These are phyloP conservation scores for cattle (Bos taurus) DNA, from an alignment of 2,113 vertebrate genomes.

Conservation along the genomic window DNA sequence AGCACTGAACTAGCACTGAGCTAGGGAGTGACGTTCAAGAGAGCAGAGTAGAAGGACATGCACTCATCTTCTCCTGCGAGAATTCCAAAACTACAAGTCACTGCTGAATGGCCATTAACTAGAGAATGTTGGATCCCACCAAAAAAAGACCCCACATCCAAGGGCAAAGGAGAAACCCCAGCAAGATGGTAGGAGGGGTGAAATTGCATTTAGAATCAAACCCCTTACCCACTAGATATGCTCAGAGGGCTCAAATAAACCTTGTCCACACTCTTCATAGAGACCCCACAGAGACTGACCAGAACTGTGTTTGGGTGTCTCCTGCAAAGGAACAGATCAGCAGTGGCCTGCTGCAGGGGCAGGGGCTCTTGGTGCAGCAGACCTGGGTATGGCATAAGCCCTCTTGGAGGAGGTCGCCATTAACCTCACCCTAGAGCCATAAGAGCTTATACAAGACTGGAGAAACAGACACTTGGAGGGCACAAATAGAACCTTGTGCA, in stretches of 20 bases:
- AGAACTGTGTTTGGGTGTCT: not conserved
- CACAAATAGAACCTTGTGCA: not conserved
- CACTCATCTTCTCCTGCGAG: not conserved
- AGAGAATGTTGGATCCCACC: not conserved
- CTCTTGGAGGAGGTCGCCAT: not conserved
- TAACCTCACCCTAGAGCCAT: not conserved
- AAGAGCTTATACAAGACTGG: not conserved
- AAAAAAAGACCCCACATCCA: not conserved
- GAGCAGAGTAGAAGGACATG: not conserved
- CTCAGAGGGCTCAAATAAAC: not conserved
- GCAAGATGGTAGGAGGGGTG: not conserved
- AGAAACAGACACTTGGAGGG: not conserved
- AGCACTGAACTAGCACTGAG: not conserved
- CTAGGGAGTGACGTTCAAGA: not conserved
- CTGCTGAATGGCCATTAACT: accelerated
- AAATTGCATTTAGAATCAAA: not conserved
- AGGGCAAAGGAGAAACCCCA: not conserved
- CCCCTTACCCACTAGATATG: not conserved
- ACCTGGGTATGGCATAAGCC: not conserved
- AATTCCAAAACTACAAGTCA: not conserved
- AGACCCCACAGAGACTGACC: not conserved
- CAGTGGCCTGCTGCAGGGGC: not conserved
- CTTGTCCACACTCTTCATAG: not conserved
- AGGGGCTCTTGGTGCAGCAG: not conserved
- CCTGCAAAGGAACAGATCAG: not conserved